Evolutionary conservation across 2,113 vertebrate genomes (phyloP), one percentile per base, ranked within the genome.

Genomic region (Corydoras sp.): DNA sequence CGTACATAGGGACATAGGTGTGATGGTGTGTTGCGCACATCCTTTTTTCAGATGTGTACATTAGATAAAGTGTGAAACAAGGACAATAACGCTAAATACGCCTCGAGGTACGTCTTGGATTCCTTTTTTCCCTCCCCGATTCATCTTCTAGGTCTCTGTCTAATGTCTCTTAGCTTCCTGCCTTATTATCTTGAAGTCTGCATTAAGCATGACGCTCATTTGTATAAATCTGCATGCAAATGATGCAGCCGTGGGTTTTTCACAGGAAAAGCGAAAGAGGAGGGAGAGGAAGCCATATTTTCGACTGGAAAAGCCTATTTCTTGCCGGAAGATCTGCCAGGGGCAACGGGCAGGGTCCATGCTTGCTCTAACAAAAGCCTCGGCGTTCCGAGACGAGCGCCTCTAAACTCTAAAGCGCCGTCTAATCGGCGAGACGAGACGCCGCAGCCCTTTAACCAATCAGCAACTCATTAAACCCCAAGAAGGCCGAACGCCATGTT

Each of bases 291-390:
- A 43, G 7, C 35, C 7, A 8, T 43, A 87, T 89, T 83, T 89
- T 90, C 89, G 85, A 89, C 89, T 88, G 87, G 84, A 84, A 89
- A 88, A 88, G 84, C 82, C 84, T 78, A 85, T 77, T 85, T 88
- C 77, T 32, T 79, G 77, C 71, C 68, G 81, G 74, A 86, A 83
- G 80, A 84, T 82, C 82, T 84, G 35, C 85, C 68, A 79, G 64
- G 82, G 68, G 64, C 10, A 75, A 83, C 80, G 83, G 35, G 35
- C 35, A 5, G 35, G 35, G 69, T 71, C 78, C 31, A 0, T 15
- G 61, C 74, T 0, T 5, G 12, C 76, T 85, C 84, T 87, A 87
- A 86, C 77, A 80, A 81, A 78, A 10, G 66, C 79, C 18, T 87
- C 82, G 76, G 81, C 83, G 86, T 88, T 80, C 84, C 83, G 83